Evolutionary conservation across 2,888 invertebrate genomes (phyloP).

Genomic region (Agriopis marginaria): DNA sequence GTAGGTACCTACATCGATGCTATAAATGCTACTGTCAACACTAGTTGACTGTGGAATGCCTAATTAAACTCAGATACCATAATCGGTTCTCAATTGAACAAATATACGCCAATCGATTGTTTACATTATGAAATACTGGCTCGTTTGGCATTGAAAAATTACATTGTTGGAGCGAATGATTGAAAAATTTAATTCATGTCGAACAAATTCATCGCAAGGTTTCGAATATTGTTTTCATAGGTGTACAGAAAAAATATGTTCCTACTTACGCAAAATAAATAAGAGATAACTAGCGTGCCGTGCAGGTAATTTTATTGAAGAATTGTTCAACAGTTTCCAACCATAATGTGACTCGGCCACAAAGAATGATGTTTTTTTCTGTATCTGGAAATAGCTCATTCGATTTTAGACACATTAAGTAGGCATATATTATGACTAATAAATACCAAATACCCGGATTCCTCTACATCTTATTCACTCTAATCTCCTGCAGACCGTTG

Average conservation of each 20-base stretch:
- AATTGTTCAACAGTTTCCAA: no score
- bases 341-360: no score
- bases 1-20: conserved; percentile 9
- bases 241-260: conserved; percentile 9
- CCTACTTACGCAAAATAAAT: neutral
- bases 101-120: conserved; percentile 57
- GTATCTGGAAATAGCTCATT: neutral
- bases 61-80: conserved; percentile 53
- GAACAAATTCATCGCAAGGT: conserved; percentile 26
- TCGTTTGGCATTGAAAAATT: conserved; percentile 48
- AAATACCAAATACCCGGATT: neutral
- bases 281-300: neutral
- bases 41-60: conserved; percentile 45
- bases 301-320: neutral
- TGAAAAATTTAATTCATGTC: conserved; percentile 36
- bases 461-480: conserved; percentile 26
- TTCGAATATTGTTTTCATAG: conserved; percentile 20
- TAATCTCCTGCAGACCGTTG: conserved; percentile 50
- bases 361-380: no score
- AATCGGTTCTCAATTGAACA: conserved; percentile 67
- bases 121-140: conserved; percentile 51
- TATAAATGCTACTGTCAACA: conserved; percentile 30
- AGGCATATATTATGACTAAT: neutral
- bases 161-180: conserved; percentile 40
- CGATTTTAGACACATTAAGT: no score